phyloP scores from a whole-genome alignment of 2,113 vertebrate genomes.

The Strix uralensis region DNA sequence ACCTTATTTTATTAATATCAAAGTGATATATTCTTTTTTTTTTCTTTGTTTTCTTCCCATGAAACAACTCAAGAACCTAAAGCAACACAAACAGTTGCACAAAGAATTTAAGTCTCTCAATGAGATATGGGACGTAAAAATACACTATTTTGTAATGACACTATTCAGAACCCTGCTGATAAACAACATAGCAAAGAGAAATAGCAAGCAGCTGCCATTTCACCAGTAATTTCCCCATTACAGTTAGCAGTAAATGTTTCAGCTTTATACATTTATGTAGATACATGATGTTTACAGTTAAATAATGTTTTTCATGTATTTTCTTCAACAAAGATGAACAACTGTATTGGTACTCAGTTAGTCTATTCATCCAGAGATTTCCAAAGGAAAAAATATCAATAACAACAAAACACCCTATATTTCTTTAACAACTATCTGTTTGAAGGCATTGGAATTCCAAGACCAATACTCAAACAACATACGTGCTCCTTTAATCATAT shows the following conservation, averaged over 20 bases:
- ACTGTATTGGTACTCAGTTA: background rate
- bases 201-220: background rate
- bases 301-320: background rate
- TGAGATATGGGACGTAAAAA: background rate
- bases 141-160: background rate
- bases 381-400: background rate
- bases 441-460: background rate
- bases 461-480: background rate
- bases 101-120: background rate
- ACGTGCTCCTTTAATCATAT: accelerated
- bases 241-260: background rate
- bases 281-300: background rate
- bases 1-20: background rate
- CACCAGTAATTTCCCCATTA: background rate
- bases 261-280: background rate
- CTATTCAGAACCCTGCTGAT: background rate
- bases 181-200: background rate
- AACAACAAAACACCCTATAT: background rate
- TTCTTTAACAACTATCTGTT: background rate
- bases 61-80: background rate
- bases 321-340: background rate
- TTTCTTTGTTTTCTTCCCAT: background rate
- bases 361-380: background rate
- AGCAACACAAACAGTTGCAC: background rate
- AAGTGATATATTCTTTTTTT: background rate